Conservation (phyloP, 2,113 vertebrate species). For the Rhynchomys soricoides region DNA sequence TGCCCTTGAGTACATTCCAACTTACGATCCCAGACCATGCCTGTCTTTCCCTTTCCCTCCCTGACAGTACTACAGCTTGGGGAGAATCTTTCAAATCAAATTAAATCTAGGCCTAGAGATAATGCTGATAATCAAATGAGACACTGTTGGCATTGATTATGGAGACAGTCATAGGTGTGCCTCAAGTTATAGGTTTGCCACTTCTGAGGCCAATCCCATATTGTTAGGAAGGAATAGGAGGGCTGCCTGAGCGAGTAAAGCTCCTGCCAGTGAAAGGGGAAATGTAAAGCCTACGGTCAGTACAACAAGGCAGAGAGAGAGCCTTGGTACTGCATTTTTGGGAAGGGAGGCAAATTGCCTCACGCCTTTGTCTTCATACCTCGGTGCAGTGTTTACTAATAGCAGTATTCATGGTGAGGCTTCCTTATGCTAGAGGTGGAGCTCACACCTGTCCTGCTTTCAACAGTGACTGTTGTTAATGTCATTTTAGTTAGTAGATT, state of each 20-base stretch:
- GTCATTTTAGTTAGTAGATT: neutral
- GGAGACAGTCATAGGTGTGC: neutral
- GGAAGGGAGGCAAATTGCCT: neutral
- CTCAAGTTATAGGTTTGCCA: neutral
- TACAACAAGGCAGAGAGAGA: neutral
- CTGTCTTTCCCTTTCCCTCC: neutral
- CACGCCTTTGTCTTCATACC: neutral
- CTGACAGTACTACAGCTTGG: neutral
- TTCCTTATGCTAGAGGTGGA: neutral
- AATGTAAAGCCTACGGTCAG: too few relatives aligned
- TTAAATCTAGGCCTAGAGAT: neutral
- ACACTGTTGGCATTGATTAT: neutral
- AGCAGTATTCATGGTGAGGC: neutral
- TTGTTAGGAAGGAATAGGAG: neutral
- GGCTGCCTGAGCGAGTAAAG: neutral
- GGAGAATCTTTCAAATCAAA: neutral
- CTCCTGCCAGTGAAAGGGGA: neutral
- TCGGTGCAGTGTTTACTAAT: neutral
- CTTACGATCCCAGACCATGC: neutral
- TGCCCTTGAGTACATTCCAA: neutral
- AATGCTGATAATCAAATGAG: neutral
- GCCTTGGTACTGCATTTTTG: neutral
- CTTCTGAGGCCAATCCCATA: fast-evolving
- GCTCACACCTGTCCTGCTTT: neutral
- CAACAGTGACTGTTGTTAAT: neutral